Evolutionary conservation across 2,888 invertebrate genomes (phyloP).

Genomic region (Baccha elongata): DNA sequence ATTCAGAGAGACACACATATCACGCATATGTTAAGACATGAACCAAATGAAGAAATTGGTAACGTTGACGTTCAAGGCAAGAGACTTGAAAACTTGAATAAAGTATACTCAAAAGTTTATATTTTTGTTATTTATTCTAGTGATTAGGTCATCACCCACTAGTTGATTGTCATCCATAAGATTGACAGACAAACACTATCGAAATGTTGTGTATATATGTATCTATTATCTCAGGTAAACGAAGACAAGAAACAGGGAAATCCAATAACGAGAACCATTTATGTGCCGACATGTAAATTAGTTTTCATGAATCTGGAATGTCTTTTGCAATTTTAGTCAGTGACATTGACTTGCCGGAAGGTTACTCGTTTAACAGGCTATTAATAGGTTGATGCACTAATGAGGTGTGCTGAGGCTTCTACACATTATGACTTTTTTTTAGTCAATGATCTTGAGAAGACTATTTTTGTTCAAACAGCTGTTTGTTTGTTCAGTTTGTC

Average conservation of each 20-base stretch:
- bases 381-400: conserved; percentile 62
- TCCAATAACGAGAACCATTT: conserved; percentile 25
- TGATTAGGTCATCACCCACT: conserved; percentile 69
- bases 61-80: conserved; percentile 36
- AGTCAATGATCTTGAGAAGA: conserved; percentile 37
- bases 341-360: conserved; percentile 51
- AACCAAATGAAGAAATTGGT: conserved; percentile 37
- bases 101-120: conserved; percentile 9
- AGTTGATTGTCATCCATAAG: conserved; percentile 46
- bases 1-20: background rate
- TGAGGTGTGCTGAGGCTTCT: conserved; percentile 40
- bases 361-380: conserved; percentile 26
- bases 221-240: conserved; percentile 30
- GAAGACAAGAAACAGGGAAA: conserved; percentile 39
- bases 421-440: conserved; percentile 3
- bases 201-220: conserved; percentile 3
- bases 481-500: conserved; percentile 9
- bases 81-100: conserved; percentile 14
- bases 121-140: conserved; percentile 23
- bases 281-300: conserved; percentile 51
- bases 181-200: conserved; percentile 8
- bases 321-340: conserved; percentile 41
- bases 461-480: conserved; percentile 8
- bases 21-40: conserved; percentile 5
- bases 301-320: conserved; percentile 39